Base-by-base conservation (phyloP, 2,797 vertebrate genomes). In the Sternotherus odoratus region DNA sequence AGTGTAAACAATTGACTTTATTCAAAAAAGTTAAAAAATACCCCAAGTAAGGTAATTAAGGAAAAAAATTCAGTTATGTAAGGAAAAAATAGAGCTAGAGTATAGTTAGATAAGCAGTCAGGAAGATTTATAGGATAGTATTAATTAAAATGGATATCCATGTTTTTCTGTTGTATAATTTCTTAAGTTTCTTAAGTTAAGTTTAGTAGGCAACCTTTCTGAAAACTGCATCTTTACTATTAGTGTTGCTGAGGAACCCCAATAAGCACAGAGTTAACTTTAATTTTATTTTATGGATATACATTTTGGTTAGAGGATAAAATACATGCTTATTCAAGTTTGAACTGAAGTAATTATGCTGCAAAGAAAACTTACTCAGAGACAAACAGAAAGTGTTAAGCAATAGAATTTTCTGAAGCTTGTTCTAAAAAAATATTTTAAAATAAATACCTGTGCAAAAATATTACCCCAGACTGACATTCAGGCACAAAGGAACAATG, bases 71-170 rank as follows among this genome's bases (percentile, higher is more conserved):
- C 12, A 30, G 13, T 60, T 50, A 8, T 5, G 17, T 82, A 57
- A 80, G 79, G 24, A 43, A 28, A 54, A 90, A 92, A 54, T 72
- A 15, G 48, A 89, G 21, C 39, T 78, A 8, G 6, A 92, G 26
- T 43, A n/a, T 46, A 90, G 43, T 78, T 39, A 79, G 33, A 46
- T 3, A 43, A 86, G 33, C 48, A 79, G 49, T 12, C 56, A 2
- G 39, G 43, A 16, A 75, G 72, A 48, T 26, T 16, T 30, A 48
- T 36, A 72, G 0, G 0, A 54, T 72, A 91, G 63, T 7, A 16
- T 75, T 48, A 46, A 48, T 75, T 48, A 48, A 75, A 75, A 75
- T 17, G 39, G 24, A 75, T 15, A 30, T 75, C 12, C 43, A 17
- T 72, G 50, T 24, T 87, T 79, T 69, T 39, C 36, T 39, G 36